Conservation (phyloP, 2,113 vertebrate genomes). For the Eurypyga helias region DNA sequence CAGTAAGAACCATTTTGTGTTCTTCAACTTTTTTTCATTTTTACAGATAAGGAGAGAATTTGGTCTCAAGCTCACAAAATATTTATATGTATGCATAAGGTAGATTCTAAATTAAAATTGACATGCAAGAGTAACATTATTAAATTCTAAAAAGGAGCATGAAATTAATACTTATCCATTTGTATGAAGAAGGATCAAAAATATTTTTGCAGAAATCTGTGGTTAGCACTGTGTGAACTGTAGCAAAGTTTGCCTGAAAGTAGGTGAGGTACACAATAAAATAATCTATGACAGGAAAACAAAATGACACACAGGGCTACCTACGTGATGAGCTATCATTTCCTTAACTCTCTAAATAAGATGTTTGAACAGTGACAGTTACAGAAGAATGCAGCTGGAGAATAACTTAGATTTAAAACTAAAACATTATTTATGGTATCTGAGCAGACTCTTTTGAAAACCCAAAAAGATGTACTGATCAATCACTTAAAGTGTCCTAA, state of each 20-base stretch:
- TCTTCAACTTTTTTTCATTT: conserved; percentile 31
- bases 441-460: neutral
- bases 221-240: neutral
- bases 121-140: neutral
- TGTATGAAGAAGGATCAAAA: neutral
- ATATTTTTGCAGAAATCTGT: neutral
- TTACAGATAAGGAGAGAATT: neutral
- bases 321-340: neutral
- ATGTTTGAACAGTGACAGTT: neutral
- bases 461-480: neutral
- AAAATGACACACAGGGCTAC: neutral
- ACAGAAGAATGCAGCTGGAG: neutral
- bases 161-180: conserved; percentile 1
- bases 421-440: neutral
- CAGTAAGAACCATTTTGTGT: conserved; percentile 23
- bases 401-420: neutral
- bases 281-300: neutral
- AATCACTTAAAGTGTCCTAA: neutral
- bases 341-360: neutral
- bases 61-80: neutral
- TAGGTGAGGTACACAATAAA: neutral
- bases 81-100: neutral
- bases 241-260: neutral
- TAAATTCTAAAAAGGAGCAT: neutral
- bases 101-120: conserved; percentile 31